phyloP scores from a whole-genome alignment of 2,797 vertebrate species.

The Astyanax mexicanus region DNA sequence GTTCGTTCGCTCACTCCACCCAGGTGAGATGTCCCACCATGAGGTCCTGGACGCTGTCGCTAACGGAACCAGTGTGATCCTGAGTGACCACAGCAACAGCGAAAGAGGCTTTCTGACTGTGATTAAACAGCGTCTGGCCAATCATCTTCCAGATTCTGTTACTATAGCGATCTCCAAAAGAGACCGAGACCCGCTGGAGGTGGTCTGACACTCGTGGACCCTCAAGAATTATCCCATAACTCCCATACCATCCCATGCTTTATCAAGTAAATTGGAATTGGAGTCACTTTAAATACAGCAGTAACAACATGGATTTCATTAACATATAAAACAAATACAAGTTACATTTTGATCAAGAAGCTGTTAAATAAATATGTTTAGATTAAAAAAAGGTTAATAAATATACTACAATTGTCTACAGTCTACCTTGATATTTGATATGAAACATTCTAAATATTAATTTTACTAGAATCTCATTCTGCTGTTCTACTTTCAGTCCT shows the following conservation, averaged over 20 bases:
- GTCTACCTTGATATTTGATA: not conserved
- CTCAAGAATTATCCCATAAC: not conserved
- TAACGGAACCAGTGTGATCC: slow-evolving; percentile 88
- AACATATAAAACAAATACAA: no score
- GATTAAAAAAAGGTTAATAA: no score
- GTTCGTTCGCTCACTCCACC: not conserved
- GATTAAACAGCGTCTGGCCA: slow-evolving; percentile 79
- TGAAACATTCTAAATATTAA: no score
- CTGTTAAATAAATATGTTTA: no score
- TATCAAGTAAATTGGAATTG: not conserved
- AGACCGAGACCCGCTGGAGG: slow-evolving; percentile 89
- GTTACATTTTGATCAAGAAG: no score
- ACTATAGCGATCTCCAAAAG: slow-evolving; percentile 81
- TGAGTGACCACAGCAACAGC: slow-evolving; percentile 96
- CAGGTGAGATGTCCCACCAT: slow-evolving; percentile 98
- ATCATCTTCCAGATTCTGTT: slow-evolving; percentile 78
- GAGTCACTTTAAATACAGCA: not conserved
- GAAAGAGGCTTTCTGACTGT: slow-evolving; percentile 91
- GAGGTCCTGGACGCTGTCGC: slow-evolving; percentile 89
- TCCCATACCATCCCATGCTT: no score
- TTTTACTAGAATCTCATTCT: no score
- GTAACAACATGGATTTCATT: not conserved
- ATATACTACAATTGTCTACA: not conserved
- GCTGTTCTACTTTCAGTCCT: no score
- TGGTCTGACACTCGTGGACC: slow-evolving; percentile 71